Evolutionary conservation across 2,888 invertebrate species (phyloP).

Genomic region (Lottia gigantea): DNA sequence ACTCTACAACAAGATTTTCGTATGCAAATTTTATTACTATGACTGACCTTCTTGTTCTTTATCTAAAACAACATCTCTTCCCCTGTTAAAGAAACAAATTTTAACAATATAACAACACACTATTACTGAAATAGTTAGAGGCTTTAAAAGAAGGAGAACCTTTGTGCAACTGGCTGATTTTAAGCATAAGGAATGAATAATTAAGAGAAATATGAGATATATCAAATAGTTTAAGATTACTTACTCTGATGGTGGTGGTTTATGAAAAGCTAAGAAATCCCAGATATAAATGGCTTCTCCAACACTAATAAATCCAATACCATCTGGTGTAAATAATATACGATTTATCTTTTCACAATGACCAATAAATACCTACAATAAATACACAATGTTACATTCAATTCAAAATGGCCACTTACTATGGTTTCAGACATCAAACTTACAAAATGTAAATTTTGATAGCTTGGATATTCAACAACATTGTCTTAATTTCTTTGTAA

Average conservation of each 20-base stretch:
- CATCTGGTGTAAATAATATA: constrained; percentile 64
- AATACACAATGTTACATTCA: too few relatives aligned
- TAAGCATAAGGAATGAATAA: background rate
- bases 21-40: too few relatives aligned
- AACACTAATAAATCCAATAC: constrained; percentile 56
- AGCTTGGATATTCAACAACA: too few relatives aligned
- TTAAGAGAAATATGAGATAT: background rate
- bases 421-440: too few relatives aligned
- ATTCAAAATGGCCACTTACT: too few relatives aligned
- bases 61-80: constrained; percentile 3
- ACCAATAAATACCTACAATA: constrained; percentile 65
- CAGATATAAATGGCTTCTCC: constrained; percentile 68
- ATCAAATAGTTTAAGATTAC: constrained; percentile 17
- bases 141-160: too few relatives aligned
- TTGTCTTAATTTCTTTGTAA: too few relatives aligned
- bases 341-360: constrained; percentile 62
- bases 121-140: too few relatives aligned
- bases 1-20: too few relatives aligned
- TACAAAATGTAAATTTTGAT: too few relatives aligned
- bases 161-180: too few relatives aligned
- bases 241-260: constrained; percentile 51
- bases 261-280: constrained; percentile 61
- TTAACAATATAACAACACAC: too few relatives aligned
- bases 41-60: background rate
- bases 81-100: background rate